Evolutionary conservation across 2,888 invertebrate genomes (phyloP), one percentile per base, ranked within the genome.

Genomic region (Spodoptera littoralis): DNA sequence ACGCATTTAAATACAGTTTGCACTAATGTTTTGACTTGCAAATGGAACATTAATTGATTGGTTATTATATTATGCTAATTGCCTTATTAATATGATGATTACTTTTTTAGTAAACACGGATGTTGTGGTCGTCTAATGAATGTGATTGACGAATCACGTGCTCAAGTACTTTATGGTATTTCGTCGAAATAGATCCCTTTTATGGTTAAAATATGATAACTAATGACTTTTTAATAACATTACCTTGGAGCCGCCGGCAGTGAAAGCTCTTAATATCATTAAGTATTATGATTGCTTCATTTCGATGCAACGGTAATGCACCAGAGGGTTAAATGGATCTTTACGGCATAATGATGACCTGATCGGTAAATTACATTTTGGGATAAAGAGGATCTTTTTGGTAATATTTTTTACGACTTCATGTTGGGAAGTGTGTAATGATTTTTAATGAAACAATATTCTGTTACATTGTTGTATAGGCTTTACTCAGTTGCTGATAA

Each of bases 241-340:
- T 51, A 60, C 66, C 67, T 61, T 58, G 24, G 45, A 24, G 72
- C 78, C 74, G 55, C 72, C 59, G 77, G 80, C 80, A 80, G 64
- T 70, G 79, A 81, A 77, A 77, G 66, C 76, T 71, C 51, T 66
- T 65, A 57, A 65, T 49, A 65, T 60, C 56, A 71, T 77, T 60
- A 76, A 61, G 59, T 54, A 64, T 57, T 53, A 65, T 77, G 76
- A 84, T 84, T 73, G 58, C 83, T 86, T 80, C 81, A 83, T 84
- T 82, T 77, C 57, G 65, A 64, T 12, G 30, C 22, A 64, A 56
- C 13, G 61, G 74, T 76, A 65, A 63, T 45, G 68, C 56, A 69
- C 65, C 48, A 13, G 27, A 65, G 70, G 64, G 46, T 63, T 56
- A 58, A 50, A 49, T 42, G 62, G 52, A 55, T 43, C 47, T 59